Evolutionary conservation across 2,113 vertebrate genomes (phyloP).

Genomic region (Anser cygnoides): DNA sequence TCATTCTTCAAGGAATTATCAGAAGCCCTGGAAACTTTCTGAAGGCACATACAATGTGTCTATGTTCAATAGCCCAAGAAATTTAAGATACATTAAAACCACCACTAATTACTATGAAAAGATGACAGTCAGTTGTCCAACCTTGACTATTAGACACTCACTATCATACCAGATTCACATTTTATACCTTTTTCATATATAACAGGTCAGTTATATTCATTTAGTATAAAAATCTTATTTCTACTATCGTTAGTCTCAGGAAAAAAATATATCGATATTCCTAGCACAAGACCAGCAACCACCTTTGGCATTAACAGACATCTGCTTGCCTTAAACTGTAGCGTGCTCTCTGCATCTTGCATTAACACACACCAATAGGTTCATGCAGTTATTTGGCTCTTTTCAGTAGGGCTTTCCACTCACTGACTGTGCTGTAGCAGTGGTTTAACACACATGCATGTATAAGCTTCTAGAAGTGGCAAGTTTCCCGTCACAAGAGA

Average conservation of each 20-base stretch:
- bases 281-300: not conserved
- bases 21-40: not conserved
- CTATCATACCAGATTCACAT: not conserved
- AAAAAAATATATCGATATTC: not conserved
- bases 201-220: not conserved
- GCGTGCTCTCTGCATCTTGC: not conserved
- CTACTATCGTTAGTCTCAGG: not conserved
- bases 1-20: not conserved
- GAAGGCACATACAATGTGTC: not conserved
- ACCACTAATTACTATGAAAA: not conserved
- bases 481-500: not conserved
- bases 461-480: not conserved
- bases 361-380: not conserved
- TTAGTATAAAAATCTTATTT: not conserved
- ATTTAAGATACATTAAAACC: not conserved
- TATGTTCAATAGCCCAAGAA: not conserved
- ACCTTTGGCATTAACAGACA: not conserved
- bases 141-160: not conserved
- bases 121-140: not conserved
- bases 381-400: not conserved
- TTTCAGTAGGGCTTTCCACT: not conserved
- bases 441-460: not conserved
- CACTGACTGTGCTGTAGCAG: not conserved
- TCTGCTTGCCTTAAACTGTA: fast-evolving
- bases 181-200: not conserved